Conservation (phyloP, 2,888 invertebrate species). For the Pachliopta kotzebuea region DNA sequence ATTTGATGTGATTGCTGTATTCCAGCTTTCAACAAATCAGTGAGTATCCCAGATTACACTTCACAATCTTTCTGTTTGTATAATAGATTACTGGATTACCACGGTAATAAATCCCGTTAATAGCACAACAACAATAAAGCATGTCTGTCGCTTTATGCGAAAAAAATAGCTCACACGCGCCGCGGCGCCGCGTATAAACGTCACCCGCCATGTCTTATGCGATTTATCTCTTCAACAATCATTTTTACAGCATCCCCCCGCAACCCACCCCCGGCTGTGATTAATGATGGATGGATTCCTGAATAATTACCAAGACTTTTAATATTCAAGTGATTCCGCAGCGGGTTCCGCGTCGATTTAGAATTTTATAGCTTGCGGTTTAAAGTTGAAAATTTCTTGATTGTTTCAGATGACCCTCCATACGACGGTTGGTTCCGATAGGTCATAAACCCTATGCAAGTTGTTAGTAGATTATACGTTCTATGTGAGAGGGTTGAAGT, state of each 20-base stretch:
- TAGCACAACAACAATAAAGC: slow-evolving; percentile 39
- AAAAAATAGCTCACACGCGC: slow-evolving; percentile 50
- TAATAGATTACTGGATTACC: slow-evolving; percentile 41
- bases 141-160: slow-evolving; percentile 41
- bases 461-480: slow-evolving; percentile 32
- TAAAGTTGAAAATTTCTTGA: slow-evolving; percentile 50
- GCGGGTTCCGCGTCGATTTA: slow-evolving; percentile 37
- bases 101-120: slow-evolving; percentile 54
- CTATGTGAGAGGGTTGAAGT: slow-evolving; percentile 32
- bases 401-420: slow-evolving; percentile 68
- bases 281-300: slow-evolving; percentile 81
- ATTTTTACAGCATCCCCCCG: slow-evolving; percentile 76
- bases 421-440: slow-evolving; percentile 40
- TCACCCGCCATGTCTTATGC: slow-evolving; percentile 67
- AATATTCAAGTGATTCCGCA: slow-evolving; percentile 77
- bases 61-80: too few species aligned
- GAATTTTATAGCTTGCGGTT: slow-evolving; percentile 36
- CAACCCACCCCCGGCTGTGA: slow-evolving; percentile 70
- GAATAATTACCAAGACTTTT: slow-evolving; percentile 81
- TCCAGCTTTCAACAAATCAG: too few species aligned
- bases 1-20: too few species aligned
- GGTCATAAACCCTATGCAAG: slow-evolving; percentile 37
- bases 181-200: slow-evolving; percentile 58
- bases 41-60: too few species aligned
- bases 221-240: slow-evolving; percentile 79